These are phyloP conservation scores for Lepidonotus clava DNA, from an alignment of 2,888 invertebrate genomes.

Conservation along the genomic window DNA sequence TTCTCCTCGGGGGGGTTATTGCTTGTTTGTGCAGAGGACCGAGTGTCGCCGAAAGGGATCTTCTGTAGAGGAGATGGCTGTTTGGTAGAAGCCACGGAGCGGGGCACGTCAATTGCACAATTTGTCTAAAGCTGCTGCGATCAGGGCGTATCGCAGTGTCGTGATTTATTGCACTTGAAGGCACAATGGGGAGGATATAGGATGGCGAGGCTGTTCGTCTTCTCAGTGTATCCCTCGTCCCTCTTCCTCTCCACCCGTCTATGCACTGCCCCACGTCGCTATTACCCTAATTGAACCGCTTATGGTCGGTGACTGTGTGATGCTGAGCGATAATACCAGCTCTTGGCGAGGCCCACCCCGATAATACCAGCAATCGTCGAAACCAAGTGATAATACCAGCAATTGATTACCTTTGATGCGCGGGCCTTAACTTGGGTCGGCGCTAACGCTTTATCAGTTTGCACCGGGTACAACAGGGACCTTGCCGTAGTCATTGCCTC, in stretches of 20 bases:
- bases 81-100: no score
- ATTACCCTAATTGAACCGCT: conserved; percentile 39
- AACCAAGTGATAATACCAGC: background rate
- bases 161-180: no score
- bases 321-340: conserved; percentile 22
- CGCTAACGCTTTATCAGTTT: background rate
- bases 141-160: no score
- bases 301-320: background rate
- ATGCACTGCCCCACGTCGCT: background rate
- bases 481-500: background rate
- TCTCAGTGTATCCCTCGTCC: background rate
- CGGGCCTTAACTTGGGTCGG: background rate
- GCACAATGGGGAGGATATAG: no score
- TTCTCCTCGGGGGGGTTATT: no score
- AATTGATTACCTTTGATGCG: conserved; percentile 46
- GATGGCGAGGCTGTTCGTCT: no score
- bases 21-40: no score
- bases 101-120: no score
- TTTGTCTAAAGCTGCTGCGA: no score
- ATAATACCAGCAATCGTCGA: no score
- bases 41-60: no score
- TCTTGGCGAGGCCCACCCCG: background rate
- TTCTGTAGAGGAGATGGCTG: no score
- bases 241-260: background rate
- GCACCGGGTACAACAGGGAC: background rate